These are phyloP conservation scores for Marasmarcha lunaedactyla DNA, from an alignment of 2,888 invertebrate species.

Conservation along the genomic window DNA sequence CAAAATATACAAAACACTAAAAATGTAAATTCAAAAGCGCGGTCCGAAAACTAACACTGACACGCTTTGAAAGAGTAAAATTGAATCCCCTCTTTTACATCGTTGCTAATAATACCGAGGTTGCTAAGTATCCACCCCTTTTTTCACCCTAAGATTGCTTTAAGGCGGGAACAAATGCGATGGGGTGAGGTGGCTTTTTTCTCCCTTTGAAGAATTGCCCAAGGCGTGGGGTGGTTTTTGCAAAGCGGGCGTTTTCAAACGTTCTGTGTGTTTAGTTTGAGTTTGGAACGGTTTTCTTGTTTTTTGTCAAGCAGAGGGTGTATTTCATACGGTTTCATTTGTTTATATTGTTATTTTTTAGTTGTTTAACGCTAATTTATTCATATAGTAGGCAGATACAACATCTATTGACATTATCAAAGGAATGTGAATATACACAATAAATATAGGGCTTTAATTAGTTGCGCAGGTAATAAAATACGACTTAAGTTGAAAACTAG, in stretches of 20 bases:
- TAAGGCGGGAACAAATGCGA: conserved; percentile 48
- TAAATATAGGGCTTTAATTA: too few relatives aligned
- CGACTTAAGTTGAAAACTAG: too few relatives aligned
- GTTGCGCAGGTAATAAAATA: too few relatives aligned
- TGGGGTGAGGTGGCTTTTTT: conserved; percentile 45
- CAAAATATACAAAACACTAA: neutral
- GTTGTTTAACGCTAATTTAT: too few relatives aligned
- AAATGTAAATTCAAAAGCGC: conserved; percentile 19
- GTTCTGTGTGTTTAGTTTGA: conserved; percentile 26
- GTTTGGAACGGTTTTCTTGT: too few relatives aligned
- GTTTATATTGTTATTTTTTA: too few relatives aligned
- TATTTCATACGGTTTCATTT: too few relatives aligned
- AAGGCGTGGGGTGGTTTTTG: conserved; percentile 46
- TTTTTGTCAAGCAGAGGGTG: too few relatives aligned
- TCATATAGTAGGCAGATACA: too few relatives aligned
- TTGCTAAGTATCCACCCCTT: conserved; percentile 66
- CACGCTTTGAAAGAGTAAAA: conserved; percentile 24
- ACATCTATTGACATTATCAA: too few relatives aligned
- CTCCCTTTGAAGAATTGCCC: conserved; percentile 70
- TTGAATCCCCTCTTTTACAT: conserved; percentile 32
- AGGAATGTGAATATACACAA: too few relatives aligned
- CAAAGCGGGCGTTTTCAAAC: conserved; percentile 26
- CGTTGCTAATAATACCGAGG: conserved; percentile 40
- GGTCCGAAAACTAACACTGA: conserved; percentile 21
- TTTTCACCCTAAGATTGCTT: conserved; percentile 65